Base-by-base conservation (phyloP, 2,888 invertebrate species). In the Eupithecia pulchellata region DNA sequence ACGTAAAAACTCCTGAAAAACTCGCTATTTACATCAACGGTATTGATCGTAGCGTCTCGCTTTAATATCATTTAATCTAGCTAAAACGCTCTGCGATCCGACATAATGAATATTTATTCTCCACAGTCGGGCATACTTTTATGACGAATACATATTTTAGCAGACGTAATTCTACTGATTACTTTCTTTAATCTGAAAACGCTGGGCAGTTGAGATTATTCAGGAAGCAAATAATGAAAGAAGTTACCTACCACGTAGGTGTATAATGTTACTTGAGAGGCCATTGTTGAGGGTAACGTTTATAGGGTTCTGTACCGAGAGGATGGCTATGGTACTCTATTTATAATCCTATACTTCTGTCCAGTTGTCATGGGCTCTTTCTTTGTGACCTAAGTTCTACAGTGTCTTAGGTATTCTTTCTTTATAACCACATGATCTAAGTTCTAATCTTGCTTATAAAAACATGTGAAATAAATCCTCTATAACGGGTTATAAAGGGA, bases 101-200 rank as follows among this genome's bases (percentile, higher is more conserved):
- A 85, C 89, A 90, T 94, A 93, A 93, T 94, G 93, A 94, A 93
- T 92, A 93, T 93, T 93, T 94, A 93, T 93, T 83, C 89, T 84
- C 89, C 82, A 89, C 92, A 90, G 87, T 89, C 88, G 87, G 87
- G 87, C 89, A 92, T 91, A 93, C 92, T 93, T 93, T 93, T 93
- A 93, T 91, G 92, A 92, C 91, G 92, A 86, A 93, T 94, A 93
- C 93, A 94, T 94, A 93, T 93, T 94, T 93, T 91, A 93, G 93
- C 93, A 92, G 92, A 75, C 88, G 92, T 94, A 92, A 93, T 94
- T 90, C 81, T 88, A 89, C 91, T 94, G 93, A 94, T 94, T 92
- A 90, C 93, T 91, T 93, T 92, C 92, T 92, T 92, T 93, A 93
- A 93, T 93, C 86, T 89, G 87, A 88, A 90, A 92, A 91, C 88